These are phyloP conservation scores for Ennomos quercinarius DNA, from an alignment of 2,888 invertebrate species.

Conservation along the genomic window DNA sequence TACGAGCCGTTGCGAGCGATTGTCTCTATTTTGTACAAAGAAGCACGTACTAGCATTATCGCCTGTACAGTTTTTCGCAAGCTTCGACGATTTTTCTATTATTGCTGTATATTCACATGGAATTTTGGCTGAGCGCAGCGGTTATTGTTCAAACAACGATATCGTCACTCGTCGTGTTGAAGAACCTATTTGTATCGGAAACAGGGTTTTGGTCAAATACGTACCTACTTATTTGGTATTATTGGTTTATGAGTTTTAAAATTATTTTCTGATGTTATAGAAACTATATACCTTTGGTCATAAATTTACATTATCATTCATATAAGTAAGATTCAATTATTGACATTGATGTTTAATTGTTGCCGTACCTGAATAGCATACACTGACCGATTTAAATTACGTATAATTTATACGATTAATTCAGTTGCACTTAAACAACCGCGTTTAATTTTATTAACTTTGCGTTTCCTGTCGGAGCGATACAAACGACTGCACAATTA, in stretches of 20 bases:
- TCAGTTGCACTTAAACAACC: conserved; percentile 1
- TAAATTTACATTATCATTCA: too few relatives aligned
- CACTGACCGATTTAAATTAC: background rate
- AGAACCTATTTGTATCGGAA: too few relatives aligned
- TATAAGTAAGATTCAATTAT: too few relatives aligned
- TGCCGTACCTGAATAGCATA: background rate
- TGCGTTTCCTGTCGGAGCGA: conserved; percentile 14
- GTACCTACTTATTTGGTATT: too few relatives aligned
- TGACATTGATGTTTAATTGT: too few relatives aligned
- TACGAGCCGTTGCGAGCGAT: conserved; percentile 70
- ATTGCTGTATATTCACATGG: conserved; percentile 50
- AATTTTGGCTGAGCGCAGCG: conserved; percentile 32
- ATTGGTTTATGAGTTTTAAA: background rate
- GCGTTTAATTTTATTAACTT: conserved; percentile 13
- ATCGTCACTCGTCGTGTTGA: background rate
- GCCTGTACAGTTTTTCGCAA: conserved; percentile 56
- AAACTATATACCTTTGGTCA: too few relatives aligned
- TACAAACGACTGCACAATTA: conserved; percentile 11
- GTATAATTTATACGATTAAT: conserved; percentile 7
- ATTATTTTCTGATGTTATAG: background rate
- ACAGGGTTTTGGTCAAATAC: background rate
- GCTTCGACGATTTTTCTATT: conserved; percentile 51
- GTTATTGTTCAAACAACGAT: conserved; percentile 11
- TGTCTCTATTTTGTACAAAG: conserved; percentile 62
- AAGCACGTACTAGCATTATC: conserved; percentile 72